Evolutionary conservation across 2,797 vertebrate species (phyloP).

Genomic region (Danio choprae): DNA sequence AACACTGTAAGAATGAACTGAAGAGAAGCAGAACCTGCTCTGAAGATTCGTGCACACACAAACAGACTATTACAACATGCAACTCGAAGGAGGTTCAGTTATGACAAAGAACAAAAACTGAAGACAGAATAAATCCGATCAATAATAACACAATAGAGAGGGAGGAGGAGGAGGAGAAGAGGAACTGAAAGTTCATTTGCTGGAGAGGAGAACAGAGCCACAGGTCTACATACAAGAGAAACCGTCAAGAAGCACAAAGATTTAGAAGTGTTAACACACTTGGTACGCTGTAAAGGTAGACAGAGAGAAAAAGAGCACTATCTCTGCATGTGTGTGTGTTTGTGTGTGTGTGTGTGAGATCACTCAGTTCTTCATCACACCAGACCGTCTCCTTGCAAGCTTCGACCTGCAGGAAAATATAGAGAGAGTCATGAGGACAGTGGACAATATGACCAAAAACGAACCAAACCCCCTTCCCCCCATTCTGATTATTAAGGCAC

Average conservation of each 20-base stretch:
- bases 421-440: slow-evolving; percentile 9
- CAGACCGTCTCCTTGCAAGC: slow-evolving; percentile 90
- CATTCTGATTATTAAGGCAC: too few species aligned
- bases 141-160: slow-evolving; percentile 72
- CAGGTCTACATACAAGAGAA: slow-evolving; percentile 93
- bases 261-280: slow-evolving; percentile 91
- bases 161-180: slow-evolving; percentile 44
- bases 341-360: slow-evolving; percentile 20
- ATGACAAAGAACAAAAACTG: slow-evolving; percentile 81
- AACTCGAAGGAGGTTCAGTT: slow-evolving; percentile 82
- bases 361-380: slow-evolving; percentile 87
- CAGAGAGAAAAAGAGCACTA: slow-evolving; percentile 69
- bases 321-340: slow-evolving; percentile 45
- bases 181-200: slow-evolving; percentile 81
- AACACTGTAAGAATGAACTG: slow-evolving; percentile 80
- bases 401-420: slow-evolving; percentile 85
- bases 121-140: slow-evolving; percentile 72
- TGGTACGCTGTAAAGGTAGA: slow-evolving; percentile 79
- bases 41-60: slow-evolving; percentile 85
- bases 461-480: too few species aligned
- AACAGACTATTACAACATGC: slow-evolving; percentile 93
- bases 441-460: too few species aligned
- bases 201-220: slow-evolving; percentile 88
- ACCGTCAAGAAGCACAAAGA: slow-evolving; percentile 92
- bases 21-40: slow-evolving; percentile 74